Percentiles rank a stretch among this genome's conserved stretches.
Conservation (phyloP, 2,113 vertebrate genomes). For the Pygoscelis antarcticus region DNA sequence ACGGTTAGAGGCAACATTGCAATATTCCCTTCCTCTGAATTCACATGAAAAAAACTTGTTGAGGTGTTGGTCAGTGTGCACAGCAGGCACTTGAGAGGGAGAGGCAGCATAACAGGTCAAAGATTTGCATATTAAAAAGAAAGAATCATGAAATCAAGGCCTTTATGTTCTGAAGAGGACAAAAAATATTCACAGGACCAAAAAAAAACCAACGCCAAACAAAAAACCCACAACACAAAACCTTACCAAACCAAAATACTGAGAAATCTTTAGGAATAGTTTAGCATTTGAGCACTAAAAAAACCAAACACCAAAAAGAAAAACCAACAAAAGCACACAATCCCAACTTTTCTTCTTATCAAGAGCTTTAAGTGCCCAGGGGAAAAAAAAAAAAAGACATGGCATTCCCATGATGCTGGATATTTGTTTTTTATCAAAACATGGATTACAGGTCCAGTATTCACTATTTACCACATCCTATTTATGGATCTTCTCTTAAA, state of each 20-base stretch:
- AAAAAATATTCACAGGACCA: neutral
- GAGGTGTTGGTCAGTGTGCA: neutral
- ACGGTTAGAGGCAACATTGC: neutral
- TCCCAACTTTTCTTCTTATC: neutral
- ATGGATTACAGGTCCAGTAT: neutral
- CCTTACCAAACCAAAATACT: neutral
- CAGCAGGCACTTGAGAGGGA: neutral
- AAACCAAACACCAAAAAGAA: too few relatives aligned
- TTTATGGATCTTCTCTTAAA: neutral
- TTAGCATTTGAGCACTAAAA: neutral
- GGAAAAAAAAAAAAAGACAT: neutral
- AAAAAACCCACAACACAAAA: neutral
- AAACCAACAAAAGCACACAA: too few relatives aligned
- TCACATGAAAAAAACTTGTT: neutral
- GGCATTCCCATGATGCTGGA: neutral
- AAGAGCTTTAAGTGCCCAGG: neutral
- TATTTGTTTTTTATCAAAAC: neutral
- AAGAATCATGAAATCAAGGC: neutral
- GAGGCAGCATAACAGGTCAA: neutral
- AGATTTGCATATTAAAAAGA: too few relatives aligned
- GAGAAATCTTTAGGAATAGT: neutral
- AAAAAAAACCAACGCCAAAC: neutral
- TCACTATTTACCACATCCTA: neutral
- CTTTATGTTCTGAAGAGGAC: neutral
- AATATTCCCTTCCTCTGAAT: neutral